A percentile compares a stretch with the other conserved stretches of the same genome.
Evolutionary conservation across 2,888 invertebrate genomes (phyloP).

Genomic region (Coelinius sp.): DNA sequence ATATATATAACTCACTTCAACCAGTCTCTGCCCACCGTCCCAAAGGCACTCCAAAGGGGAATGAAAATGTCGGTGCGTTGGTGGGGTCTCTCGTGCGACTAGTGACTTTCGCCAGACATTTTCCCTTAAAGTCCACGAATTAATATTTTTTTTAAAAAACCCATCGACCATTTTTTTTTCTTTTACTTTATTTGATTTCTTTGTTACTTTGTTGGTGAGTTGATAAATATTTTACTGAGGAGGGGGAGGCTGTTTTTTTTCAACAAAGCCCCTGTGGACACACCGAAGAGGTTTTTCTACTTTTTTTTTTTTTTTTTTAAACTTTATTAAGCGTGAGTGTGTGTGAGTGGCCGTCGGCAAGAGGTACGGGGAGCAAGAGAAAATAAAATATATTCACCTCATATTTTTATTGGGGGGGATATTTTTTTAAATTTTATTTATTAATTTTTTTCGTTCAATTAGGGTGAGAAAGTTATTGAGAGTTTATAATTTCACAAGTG

Average conservation of each 20-base stretch:
- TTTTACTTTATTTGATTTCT: conserved; percentile 21
- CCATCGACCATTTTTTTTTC: conserved; percentile 24
- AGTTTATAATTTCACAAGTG: neutral
- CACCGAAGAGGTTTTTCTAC: conserved; percentile 15
- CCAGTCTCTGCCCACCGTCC: neutral
- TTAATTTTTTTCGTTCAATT: neutral
- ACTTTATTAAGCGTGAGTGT: neutral
- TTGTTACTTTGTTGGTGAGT: conserved; percentile 4
- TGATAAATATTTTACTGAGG: conserved; percentile 21
- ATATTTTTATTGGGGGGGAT: neutral
- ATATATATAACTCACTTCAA: neutral
- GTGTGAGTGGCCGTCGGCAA: neutral
- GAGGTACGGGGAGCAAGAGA: neutral
- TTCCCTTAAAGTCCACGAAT: conserved; percentile 46
- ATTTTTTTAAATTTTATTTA: neutral
- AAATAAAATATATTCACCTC: neutral
- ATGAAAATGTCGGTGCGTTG: conserved; percentile 75
- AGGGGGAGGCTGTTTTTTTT: conserved; percentile 8
- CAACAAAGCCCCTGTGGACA: conserved; percentile 35
- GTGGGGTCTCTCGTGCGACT: conserved; percentile 67
- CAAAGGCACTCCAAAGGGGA: conserved; percentile 47
- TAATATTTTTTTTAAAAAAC: conserved; percentile 34
- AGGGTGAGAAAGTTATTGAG: neutral
- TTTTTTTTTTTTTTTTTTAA: conserved; percentile 26
- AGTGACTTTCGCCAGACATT: conserved; percentile 62